Evolutionary conservation across 2,888 invertebrate species (phyloP).

Genomic region (Caprella mutica): DNA sequence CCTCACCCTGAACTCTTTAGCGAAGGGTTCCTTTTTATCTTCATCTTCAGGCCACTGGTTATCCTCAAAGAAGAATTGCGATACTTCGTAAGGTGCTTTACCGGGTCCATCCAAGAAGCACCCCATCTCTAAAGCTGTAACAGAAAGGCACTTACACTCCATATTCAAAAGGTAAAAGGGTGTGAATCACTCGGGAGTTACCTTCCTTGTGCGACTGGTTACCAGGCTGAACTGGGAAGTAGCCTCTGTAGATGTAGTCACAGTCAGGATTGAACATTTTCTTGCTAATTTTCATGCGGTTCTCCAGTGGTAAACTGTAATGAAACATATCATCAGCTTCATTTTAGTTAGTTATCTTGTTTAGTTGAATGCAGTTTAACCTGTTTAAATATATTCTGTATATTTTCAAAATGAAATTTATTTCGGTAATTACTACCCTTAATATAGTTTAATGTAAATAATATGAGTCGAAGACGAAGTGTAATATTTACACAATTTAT

Average conservation of each 20-base stretch:
- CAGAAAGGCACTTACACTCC: background rate
- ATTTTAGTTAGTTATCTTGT: no score
- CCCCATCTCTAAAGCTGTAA: constrained; percentile 22
- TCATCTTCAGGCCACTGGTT: constrained; percentile 23
- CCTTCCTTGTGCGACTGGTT: constrained; percentile 30
- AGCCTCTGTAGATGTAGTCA: constrained; percentile 20
- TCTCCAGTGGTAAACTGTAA: constrained; percentile 21
- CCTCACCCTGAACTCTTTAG: constrained; percentile 14
- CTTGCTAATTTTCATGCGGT: constrained; percentile 24
- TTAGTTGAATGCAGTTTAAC: background rate
- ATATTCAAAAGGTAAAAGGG: no score
- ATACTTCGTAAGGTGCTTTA: background rate
- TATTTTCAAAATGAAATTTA: background rate
- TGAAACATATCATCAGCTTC: background rate
- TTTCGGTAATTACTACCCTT: background rate
- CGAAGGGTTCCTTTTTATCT: background rate
- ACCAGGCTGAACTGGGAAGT: constrained; percentile 22
- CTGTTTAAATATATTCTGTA: background rate
- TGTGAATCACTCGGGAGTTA: background rate
- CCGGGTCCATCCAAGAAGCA: background rate
- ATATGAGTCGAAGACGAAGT: no score
- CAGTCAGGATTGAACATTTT: constrained; percentile 17
- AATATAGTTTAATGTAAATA: background rate
- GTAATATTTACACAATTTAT: background rate
- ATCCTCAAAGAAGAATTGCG: constrained; percentile 15